Conservation (phyloP, 2,797 vertebrate genomes). For the Lagorchestes hirsutus region DNA sequence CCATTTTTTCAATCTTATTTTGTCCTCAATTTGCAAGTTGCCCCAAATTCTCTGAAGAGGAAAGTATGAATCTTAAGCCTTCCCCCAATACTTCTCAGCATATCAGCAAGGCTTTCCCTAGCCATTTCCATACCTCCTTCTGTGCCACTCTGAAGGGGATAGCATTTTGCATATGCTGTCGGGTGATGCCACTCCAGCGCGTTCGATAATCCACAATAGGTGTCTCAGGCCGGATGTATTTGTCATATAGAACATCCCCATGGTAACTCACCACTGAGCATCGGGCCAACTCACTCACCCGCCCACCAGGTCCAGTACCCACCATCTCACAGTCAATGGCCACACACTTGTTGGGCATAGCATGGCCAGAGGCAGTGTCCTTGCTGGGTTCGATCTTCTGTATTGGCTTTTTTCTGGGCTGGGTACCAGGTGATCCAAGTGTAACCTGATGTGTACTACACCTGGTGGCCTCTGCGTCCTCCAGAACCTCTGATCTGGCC, state of each 20-base stretch:
- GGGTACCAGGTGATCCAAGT: neutral
- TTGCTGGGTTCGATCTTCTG: neutral
- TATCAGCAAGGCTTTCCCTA: neutral
- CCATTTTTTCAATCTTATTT: neutral
- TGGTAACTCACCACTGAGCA: constrained; percentile 94
- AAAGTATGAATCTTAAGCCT: neutral
- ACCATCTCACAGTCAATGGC: constrained; percentile 99
- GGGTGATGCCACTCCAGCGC: constrained; percentile 94
- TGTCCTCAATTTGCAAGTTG: neutral
- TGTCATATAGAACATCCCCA: constrained; percentile 92
- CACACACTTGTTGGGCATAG: constrained; percentile 86
- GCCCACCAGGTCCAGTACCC: constrained; percentile 92
- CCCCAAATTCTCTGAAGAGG: neutral
- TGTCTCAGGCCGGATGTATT: constrained; percentile 90
- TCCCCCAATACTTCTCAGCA: neutral
- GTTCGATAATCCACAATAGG: constrained; percentile 93
- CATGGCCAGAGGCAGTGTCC: neutral
- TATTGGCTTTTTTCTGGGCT: neutral
- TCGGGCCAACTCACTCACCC: constrained; percentile 92
- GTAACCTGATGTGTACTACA: neutral
- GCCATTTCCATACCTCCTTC: constrained; percentile 89
- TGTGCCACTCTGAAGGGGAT: constrained; percentile 89
- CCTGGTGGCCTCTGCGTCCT: accelerated
- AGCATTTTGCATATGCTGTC: constrained; percentile 88
- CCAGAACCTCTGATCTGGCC: accelerated